phyloP scores from a whole-genome alignment of 2,888 invertebrate species.

The Xiphydria camelus region DNA sequence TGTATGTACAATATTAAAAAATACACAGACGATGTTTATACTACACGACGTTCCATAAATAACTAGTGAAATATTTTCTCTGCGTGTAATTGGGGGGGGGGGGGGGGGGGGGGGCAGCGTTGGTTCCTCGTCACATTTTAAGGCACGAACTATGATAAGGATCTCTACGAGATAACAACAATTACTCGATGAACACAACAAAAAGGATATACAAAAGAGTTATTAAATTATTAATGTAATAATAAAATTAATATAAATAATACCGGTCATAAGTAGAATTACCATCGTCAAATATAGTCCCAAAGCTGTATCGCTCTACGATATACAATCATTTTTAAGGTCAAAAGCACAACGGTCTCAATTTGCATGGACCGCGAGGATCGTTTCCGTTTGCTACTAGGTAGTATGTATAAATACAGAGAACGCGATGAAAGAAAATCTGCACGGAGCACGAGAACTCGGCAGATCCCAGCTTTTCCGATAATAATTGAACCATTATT shows the following conservation, averaged over 20 bases:
- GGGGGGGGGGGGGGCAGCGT: conserved; percentile 1
- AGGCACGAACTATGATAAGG: conserved; percentile 39
- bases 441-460: no score
- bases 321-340: no score
- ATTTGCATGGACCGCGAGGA: no score
- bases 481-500: no score
- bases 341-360: no score
- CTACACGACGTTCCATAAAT: conserved; percentile 29
- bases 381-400: no score
- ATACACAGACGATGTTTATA: conserved; percentile 31
- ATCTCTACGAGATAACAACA: conserved; percentile 38
- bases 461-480: no score
- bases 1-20: conserved; percentile 39
- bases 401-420: no score
- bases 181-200: conserved; percentile 22
- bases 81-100: conserved; percentile 15
- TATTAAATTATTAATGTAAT: conserved; percentile 41
- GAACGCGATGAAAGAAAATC: no score
- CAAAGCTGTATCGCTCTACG: no score
- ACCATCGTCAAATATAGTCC: no score
- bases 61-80: conserved; percentile 23
- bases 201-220: conserved; percentile 17
- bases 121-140: conserved; percentile 25
- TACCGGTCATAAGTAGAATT: conserved; percentile 43
- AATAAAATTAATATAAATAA: conserved; percentile 42